These are phyloP conservation scores for Drosophila malerkotliana DNA, from an alignment of 1,140 invertebrate genomes.

Conservation along the genomic window DNA sequence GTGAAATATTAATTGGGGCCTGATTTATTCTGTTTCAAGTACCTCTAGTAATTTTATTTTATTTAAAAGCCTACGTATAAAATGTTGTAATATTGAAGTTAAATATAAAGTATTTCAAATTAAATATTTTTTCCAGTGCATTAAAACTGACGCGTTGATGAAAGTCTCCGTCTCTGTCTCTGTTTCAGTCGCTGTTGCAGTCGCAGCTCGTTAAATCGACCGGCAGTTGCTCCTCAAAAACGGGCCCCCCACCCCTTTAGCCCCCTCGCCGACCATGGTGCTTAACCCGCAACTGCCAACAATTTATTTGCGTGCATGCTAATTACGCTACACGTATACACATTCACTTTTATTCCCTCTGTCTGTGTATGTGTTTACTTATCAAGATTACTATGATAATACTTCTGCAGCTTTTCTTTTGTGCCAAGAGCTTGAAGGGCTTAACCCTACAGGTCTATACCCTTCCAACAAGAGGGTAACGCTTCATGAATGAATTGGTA, in stretches of 20 bases:
- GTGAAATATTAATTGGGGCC: background rate
- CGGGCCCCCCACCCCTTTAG: background rate
- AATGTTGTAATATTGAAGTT: too few relatives aligned
- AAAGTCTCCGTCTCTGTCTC: slow-evolving; percentile 55
- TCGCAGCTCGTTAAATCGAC: slow-evolving; percentile 76
- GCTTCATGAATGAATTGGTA: slow-evolving; percentile 21
- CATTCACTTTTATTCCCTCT: slow-evolving; percentile 4
- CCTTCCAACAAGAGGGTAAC: slow-evolving; percentile 3
- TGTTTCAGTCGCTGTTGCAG: slow-evolving; percentile 58
- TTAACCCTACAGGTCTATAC: slow-evolving; percentile 16
- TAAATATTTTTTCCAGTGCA: slow-evolving; percentile 3
- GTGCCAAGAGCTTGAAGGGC: slow-evolving; percentile 23
- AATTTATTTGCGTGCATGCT: slow-evolving; percentile 70
- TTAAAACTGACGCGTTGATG: slow-evolving; percentile 42
- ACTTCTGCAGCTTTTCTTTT: slow-evolving; percentile 23
- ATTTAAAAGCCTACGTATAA: too few relatives aligned
- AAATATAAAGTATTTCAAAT: background rate
- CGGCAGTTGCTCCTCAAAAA: slow-evolving; percentile 32
- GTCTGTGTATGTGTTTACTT: slow-evolving; percentile 43
- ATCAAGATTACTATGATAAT: slow-evolving; percentile 50
- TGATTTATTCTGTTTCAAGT: too few relatives aligned
- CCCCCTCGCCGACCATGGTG: slow-evolving; percentile 6
- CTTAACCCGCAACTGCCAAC: slow-evolving; percentile 51
- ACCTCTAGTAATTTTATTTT: too few relatives aligned
- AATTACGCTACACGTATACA: slow-evolving; percentile 62